Conservation (phyloP, 2,797 vertebrate species). For the Cichlasoma orientale region DNA sequence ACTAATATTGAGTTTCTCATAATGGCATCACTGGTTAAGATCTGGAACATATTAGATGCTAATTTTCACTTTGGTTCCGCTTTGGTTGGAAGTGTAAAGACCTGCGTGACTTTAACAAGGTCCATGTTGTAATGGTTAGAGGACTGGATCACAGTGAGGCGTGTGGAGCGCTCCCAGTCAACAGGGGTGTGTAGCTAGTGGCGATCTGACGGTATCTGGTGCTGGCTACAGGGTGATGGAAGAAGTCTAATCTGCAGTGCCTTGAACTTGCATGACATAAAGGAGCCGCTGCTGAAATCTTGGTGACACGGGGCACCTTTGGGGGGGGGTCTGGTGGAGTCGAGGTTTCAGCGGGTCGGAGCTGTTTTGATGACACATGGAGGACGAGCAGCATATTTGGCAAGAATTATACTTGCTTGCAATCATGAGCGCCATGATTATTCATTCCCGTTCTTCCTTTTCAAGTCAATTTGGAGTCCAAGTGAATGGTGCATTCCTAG, state of each 20-base stretch:
- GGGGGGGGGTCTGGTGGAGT: background rate
- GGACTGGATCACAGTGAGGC: background rate
- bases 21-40: background rate
- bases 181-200: background rate
- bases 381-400: too few relatives aligned
- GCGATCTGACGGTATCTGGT: too few relatives aligned
- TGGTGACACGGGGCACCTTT: too few relatives aligned
- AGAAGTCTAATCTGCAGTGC: background rate
- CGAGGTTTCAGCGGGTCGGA: background rate
- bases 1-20: background rate
- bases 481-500: background rate
- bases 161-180: background rate
- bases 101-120: background rate
- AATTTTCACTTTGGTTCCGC: background rate
- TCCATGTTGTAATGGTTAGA: background rate
- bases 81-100: background rate
- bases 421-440: too few relatives aligned
- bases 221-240: too few relatives aligned
- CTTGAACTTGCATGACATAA: background rate
- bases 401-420: too few relatives aligned
- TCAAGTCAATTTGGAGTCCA: too few relatives aligned
- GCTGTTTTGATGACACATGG: background rate
- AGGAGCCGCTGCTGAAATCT: background rate
- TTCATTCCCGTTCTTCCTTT: too few relatives aligned
- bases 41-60: background rate